Conservation (phyloP, 2,888 invertebrate species). For the Smittia sp. region DNA sequence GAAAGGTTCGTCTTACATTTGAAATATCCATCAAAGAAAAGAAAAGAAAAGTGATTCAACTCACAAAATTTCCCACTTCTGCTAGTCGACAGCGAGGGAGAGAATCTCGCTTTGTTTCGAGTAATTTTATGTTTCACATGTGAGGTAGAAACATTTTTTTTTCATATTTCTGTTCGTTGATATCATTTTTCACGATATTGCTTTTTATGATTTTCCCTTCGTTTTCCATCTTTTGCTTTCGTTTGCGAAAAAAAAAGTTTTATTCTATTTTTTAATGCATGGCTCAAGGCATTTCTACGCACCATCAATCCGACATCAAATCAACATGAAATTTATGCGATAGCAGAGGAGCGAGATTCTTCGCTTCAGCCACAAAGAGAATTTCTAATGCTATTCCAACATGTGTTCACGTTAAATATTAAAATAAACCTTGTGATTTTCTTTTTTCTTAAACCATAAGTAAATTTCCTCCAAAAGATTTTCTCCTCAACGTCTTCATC, state of each 20-base stretch:
- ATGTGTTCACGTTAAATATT: conserved; percentile 38
- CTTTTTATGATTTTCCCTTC: background rate
- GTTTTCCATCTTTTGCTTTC: background rate
- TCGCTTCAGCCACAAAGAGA: conserved; percentile 27
- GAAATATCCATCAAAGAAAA: no score
- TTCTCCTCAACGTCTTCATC: background rate
- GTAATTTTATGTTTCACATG: background rate
- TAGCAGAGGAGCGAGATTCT: background rate
- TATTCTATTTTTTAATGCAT: conserved; percentile 12
- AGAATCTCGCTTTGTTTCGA: background rate
- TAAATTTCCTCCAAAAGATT: background rate
- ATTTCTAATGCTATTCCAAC: conserved; percentile 25
- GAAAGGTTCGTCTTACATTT: no score
- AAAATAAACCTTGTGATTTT: conserved; percentile 28
- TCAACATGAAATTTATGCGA: conserved; percentile 32
- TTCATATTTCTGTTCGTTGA: background rate
- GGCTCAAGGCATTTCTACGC: conserved; percentile 35
- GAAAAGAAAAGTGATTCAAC: no score
- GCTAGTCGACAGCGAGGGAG: no score
- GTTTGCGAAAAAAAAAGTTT: background rate
- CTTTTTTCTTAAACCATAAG: conserved; percentile 15
- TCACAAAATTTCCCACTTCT: no score
- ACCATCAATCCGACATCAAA: conserved; percentile 38
- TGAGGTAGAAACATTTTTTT: background rate
- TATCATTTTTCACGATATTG: conserved; percentile 7